Conservation (phyloP, 2,113 vertebrate species). For the Platycercus adscitus region DNA sequence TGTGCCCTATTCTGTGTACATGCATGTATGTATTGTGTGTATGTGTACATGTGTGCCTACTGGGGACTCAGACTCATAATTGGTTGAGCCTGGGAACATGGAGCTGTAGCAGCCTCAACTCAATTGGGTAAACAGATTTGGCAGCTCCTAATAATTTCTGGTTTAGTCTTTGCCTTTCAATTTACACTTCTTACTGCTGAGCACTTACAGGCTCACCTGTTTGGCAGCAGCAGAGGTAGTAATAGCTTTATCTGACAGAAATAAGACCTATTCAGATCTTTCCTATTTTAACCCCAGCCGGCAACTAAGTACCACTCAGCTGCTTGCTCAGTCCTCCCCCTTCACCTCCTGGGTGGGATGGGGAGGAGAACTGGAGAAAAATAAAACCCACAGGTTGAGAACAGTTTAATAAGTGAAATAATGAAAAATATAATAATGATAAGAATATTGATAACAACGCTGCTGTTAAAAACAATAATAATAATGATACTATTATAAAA, state of each 20-base stretch:
- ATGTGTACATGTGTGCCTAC: fast-evolving
- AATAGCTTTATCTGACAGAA: background rate
- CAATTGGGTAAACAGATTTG: background rate
- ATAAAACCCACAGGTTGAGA: background rate
- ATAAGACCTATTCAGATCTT: background rate
- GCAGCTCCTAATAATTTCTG: background rate
- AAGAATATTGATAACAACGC: background rate
- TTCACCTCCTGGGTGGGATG: background rate
- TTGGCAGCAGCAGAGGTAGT: background rate
- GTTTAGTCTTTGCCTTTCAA: background rate
- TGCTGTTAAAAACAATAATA: background rate
- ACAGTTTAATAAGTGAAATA: background rate
- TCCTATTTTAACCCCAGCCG: background rate
- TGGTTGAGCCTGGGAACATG: background rate
- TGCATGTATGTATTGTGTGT: fast-evolving
- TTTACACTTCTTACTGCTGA: background rate
- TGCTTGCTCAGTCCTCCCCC: background rate
- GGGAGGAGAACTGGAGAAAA: background rate
- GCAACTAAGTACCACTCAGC: background rate
- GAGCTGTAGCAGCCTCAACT: background rate
- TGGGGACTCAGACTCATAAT: background rate
- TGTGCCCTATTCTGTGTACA: background rate
- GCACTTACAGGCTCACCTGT: background rate
- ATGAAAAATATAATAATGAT: background rate
- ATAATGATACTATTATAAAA: background rate